Conservation (phyloP, 2,797 vertebrate genomes). For the Rhabdomys pumilio region DNA sequence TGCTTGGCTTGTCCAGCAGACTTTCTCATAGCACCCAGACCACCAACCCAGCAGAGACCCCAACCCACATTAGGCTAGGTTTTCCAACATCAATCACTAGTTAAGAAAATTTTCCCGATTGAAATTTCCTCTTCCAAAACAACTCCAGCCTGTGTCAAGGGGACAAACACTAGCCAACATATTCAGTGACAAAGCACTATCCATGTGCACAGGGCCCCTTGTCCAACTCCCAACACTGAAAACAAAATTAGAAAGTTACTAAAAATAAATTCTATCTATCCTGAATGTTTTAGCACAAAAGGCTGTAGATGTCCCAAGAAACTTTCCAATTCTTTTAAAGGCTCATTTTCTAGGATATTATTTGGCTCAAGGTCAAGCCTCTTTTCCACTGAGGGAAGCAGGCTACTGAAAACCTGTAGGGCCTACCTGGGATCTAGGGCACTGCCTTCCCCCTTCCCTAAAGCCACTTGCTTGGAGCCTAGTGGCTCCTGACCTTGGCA, state of each 20-base stretch:
- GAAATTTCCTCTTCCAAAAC: background rate
- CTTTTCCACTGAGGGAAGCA: background rate
- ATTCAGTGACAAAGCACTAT: background rate
- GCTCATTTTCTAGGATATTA: background rate
- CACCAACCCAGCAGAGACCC: background rate
- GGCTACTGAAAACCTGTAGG: background rate
- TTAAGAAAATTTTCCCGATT: background rate
- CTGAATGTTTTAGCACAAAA: background rate
- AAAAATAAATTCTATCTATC: conserved; percentile 2
- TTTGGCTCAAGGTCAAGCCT: background rate
- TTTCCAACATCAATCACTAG: background rate
- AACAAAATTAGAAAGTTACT: background rate
- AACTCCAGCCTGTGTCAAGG: background rate
- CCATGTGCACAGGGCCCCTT: background rate
- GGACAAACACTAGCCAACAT: background rate
- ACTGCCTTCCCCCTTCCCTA: background rate
- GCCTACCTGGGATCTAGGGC: background rate
- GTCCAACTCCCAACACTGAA: background rate
- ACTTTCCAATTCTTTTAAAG: background rate
- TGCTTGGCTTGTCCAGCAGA: background rate
- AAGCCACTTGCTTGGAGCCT: background rate
- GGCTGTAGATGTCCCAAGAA: background rate
- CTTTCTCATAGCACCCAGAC: background rate
- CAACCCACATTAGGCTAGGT: no score
- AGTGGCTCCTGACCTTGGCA: background rate